Conservation (phyloP, 2,888 invertebrate genomes). For the Criorhina ranunculi region DNA sequence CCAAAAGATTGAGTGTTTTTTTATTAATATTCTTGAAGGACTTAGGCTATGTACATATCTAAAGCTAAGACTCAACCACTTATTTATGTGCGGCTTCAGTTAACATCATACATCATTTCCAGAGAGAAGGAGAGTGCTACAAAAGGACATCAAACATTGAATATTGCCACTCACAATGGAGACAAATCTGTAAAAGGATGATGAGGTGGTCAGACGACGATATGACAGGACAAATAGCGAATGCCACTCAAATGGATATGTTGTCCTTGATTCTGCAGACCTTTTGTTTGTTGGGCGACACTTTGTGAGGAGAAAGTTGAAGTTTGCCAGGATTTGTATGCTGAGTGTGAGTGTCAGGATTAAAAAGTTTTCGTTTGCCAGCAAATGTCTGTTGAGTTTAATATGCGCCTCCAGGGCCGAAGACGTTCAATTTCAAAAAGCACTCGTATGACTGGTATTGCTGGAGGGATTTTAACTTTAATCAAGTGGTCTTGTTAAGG, state of each 20-base stretch:
- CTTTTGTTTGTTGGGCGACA: conserved; percentile 4
- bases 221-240: conserved; percentile 58
- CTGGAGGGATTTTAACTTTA: conserved; percentile 15
- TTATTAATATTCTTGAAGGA: conserved; percentile 66
- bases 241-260: conserved; percentile 45
- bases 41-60: conserved; percentile 27
- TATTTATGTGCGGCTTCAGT: conserved; percentile 56
- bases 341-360: neutral
- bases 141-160: conserved; percentile 64
- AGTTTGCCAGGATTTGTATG: conserved; percentile 12
- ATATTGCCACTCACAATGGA: conserved; percentile 44
- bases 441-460: neutral
- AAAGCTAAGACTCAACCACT: conserved; percentile 52
- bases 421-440: conserved; percentile 2
- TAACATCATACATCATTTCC: conserved; percentile 67
- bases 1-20: conserved; percentile 71
- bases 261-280: conserved; percentile 28
- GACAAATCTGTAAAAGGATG: conserved; percentile 53
- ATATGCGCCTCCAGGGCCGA: neutral
- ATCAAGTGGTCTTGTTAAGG: conserved; percentile 8
- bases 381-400: conserved; percentile 5
- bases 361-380: neutral
- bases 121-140: conserved; percentile 16
- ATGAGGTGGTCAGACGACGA: conserved; percentile 48
- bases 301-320: conserved; percentile 5